Evolutionary conservation across 2,113 vertebrate genomes (phyloP).

Genomic region (Pipa parva): DNA sequence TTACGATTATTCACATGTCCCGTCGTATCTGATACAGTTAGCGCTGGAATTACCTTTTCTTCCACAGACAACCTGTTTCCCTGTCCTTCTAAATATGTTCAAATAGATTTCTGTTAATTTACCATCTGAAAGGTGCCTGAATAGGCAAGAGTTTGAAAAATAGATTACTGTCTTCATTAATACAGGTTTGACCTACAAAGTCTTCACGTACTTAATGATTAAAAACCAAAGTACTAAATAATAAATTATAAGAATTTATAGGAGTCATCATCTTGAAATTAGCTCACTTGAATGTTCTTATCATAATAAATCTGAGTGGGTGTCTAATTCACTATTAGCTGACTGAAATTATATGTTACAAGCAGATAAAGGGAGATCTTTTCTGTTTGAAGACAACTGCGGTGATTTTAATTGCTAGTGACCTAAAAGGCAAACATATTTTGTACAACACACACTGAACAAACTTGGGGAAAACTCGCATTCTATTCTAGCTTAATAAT

Average conservation of each 20-base stretch:
- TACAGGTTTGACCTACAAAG: constrained; percentile 84
- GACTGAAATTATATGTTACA: constrained; percentile 79
- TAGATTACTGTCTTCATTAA: constrained; percentile 81
- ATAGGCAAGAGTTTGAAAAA: constrained; percentile 74
- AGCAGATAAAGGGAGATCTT: constrained; percentile 54
- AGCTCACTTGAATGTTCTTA: constrained; percentile 80
- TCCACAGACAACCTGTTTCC: constrained; percentile 46
- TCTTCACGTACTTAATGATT: constrained; percentile 81
- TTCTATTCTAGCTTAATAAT: no score
- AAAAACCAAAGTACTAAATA: constrained; percentile 82
- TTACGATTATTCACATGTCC: no score
- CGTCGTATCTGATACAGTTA: no score
- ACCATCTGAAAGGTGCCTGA: constrained; percentile 75
- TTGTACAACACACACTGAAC: constrained; percentile 44
- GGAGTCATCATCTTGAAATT: constrained; percentile 85
- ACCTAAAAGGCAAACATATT: constrained; percentile 49
- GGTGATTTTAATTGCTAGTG: constrained; percentile 73
- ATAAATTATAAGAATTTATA: constrained; percentile 87
- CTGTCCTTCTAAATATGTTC: constrained; percentile 71
- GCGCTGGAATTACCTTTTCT: no score
- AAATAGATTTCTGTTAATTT: constrained; percentile 75
- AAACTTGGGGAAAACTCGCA: constrained; percentile 50
- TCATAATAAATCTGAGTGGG: constrained; percentile 79
- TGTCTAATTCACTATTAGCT: constrained; percentile 80
- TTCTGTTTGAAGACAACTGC: constrained; percentile 78